phyloP scores from a whole-genome alignment of 2,797 vertebrate genomes.

The Gobionotothen gibberifrons region DNA sequence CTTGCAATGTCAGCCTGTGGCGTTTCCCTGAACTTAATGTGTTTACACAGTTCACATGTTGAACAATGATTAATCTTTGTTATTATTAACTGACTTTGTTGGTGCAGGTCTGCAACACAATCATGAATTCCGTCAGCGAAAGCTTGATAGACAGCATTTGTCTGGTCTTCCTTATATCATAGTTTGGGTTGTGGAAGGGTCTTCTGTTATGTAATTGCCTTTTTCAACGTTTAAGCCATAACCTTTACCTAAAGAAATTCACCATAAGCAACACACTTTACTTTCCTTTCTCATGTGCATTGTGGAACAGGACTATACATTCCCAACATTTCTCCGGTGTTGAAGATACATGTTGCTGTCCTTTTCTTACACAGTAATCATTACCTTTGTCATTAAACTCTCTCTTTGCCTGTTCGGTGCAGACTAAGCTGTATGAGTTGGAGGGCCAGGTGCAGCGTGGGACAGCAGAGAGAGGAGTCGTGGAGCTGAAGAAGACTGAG shows the following conservation, averaged over 20 bases:
- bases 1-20: neutral
- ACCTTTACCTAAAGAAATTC: neutral
- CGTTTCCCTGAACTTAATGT: neutral
- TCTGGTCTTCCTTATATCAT: neutral
- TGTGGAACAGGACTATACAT: neutral
- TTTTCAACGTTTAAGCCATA: neutral
- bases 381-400: neutral
- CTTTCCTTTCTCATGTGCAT: neutral
- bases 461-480: constrained; percentile 84
- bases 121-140: neutral
- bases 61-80: neutral
- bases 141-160: neutral
- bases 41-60: neutral
- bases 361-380: neutral
- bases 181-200: neutral
- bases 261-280: neutral
- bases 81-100: neutral
- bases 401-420: constrained; percentile 17
- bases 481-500: constrained; percentile 89
- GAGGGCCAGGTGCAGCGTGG: constrained; percentile 88
- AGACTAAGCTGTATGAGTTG: constrained; percentile 90
- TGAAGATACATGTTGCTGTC: neutral
- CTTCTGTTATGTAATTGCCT: neutral
- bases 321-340: neutral
- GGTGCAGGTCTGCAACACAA: too few relatives aligned